phyloP scores from a whole-genome alignment of 2,797 vertebrate species.

The Fistularia tabacaria region DNA sequence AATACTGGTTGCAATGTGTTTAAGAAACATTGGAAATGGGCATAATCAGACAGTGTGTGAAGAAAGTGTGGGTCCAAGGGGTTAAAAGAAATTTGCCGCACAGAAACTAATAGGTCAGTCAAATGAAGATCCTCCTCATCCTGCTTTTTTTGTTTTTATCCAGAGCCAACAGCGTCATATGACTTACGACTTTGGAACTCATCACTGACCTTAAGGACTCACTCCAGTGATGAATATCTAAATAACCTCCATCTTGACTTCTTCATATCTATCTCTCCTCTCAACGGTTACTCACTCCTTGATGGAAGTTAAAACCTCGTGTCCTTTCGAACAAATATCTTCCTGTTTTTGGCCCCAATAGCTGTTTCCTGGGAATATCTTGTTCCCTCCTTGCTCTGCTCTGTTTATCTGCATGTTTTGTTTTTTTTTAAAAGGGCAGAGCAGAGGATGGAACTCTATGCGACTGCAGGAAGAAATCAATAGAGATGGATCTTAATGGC shows the following conservation, averaged over 20 bases:
- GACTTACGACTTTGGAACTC: constrained; percentile 34
- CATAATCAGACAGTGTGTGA: too few relatives aligned
- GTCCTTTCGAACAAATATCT: constrained; percentile 6
- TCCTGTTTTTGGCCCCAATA: constrained; percentile 5
- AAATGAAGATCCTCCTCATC: too few relatives aligned
- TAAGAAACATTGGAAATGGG: too few relatives aligned
- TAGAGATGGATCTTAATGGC: too few relatives aligned
- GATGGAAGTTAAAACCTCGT: constrained; percentile 9
- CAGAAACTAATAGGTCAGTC: too few relatives aligned
- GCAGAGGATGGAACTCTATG: constrained; percentile 24
- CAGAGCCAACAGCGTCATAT: constrained; percentile 14
- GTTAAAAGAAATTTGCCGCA: too few relatives aligned
- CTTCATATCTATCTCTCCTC: constrained; percentile 14
- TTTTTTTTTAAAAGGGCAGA: constrained; percentile 33
- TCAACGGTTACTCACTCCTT: background rate
- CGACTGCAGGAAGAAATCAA: too few relatives aligned
- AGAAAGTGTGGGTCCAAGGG: too few relatives aligned
- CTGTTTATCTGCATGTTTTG: background rate
- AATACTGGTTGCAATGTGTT: too few relatives aligned
- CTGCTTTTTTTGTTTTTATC: background rate
- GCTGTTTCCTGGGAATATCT: constrained; percentile 12
- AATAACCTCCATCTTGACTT: constrained; percentile 30
- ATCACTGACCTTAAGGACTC: constrained; percentile 42
- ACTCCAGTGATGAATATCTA: constrained; percentile 43
- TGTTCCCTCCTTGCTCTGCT: background rate